Base-by-base conservation (phyloP, 2,888 invertebrate species). In the Agrotis puta region DNA sequence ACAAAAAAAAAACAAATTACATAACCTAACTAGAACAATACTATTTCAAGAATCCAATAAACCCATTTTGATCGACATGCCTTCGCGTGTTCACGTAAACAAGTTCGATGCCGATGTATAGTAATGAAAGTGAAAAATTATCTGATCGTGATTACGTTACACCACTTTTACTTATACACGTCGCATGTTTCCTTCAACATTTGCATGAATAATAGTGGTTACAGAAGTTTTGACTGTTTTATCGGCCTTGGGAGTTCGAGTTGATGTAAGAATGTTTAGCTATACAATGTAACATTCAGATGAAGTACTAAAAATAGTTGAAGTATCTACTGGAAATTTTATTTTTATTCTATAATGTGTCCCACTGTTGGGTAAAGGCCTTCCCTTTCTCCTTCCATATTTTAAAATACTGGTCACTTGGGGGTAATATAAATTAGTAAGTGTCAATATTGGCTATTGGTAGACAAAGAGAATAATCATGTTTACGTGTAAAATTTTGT, bases 71-170 rank as follows among this genome's bases (percentile, higher is more conserved):
- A 54, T 65, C 20, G 51, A 48, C 27, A 43, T n/a, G 58, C 54
- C 70, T 18, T 71, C 9, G 70, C 71, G 74, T 81, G 81, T 62
- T 39, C 47, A 14, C 63, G 47, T 59, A 75, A 82, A 81, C 79
- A 77, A 79, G 73, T 77, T 73, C 56, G 67, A 65, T 67, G 64
- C 57, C 69, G 58, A 75, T 74, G 56, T 77, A 68, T 77, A 54
- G 77, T 22, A 71, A 85, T 27, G 83, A 87, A 86, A 87, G 86
- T 81, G 79, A 85, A 85, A 83, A 84, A 70, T 67, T 66, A 77
- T 79, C 71, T 77, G 75, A 78, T 82, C 65, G 63, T 59, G 63
- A 74, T 85, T 78, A 74, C 66, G 33, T n/a, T 63, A 57, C n/a
- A 27, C 74, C 65, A 72, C 85, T 84, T 85, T 83, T 85, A 81